These are phyloP conservation scores for Blastobasis lacticolella DNA, from an alignment of 2,888 invertebrate genomes.

Conservation along the genomic window DNA sequence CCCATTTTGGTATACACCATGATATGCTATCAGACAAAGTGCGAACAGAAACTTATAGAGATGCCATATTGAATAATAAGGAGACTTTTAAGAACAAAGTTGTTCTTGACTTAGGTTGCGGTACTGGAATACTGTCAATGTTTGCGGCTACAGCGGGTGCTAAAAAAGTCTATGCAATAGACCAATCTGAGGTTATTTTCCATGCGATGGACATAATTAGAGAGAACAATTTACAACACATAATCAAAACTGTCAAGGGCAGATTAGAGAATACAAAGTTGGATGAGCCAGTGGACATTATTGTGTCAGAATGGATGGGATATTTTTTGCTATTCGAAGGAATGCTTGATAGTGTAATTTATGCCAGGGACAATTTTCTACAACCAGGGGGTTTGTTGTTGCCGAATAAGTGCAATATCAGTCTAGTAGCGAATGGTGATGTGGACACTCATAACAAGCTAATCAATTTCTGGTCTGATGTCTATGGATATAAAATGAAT, in stretches of 20 bases:
- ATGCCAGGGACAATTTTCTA: constrained; percentile 88
- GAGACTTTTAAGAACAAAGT: constrained; percentile 81
- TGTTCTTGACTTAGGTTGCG: constrained; percentile 97
- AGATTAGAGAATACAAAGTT: constrained; percentile 87
- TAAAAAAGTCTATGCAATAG: constrained; percentile 90
- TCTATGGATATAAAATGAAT: constrained; percentile 95
- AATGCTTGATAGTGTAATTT: constrained; percentile 95
- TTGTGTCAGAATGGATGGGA: constrained; percentile 99
- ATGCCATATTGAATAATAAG: constrained; percentile 85
- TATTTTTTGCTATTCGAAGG: constrained; percentile 97
- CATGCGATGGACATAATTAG: constrained; percentile 96
- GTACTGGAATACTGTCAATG: constrained; percentile 98
- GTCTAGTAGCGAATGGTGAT: constrained; percentile 87
- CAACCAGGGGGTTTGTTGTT: constrained; percentile 83
- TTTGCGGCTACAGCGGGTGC: constrained; percentile 98
- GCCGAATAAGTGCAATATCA: constrained; percentile 89
- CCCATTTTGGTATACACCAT: constrained; percentile 93
- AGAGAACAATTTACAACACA: constrained; percentile 83
- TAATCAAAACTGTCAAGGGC: constrained; percentile 87
- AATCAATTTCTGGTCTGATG: constrained; percentile 92
- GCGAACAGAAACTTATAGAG: constrained; percentile 89
- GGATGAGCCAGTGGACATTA: constrained; percentile 89
- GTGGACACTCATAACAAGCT: constrained; percentile 79
- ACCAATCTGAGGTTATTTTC: constrained; percentile 96
- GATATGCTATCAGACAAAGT: constrained; percentile 94